A percentile compares a stretch with the other conserved stretches of the same genome.
Conservation (phyloP, 2,797 vertebrate species). For the Myripristis jacobus region DNA sequence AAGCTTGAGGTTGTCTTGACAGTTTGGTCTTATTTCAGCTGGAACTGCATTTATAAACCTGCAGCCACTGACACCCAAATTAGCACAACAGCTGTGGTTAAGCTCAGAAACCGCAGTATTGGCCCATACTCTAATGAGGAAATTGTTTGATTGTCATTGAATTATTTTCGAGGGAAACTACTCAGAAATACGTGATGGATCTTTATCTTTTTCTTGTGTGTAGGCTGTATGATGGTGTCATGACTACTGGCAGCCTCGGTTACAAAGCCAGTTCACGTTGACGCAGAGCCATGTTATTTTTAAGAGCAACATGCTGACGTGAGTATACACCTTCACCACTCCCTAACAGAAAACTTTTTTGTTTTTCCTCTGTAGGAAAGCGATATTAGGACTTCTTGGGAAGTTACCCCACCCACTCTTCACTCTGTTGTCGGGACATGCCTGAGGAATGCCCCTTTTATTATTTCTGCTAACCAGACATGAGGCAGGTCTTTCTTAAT, state of each 20-base stretch:
- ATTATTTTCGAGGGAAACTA: too few relatives aligned
- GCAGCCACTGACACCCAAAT: too few relatives aligned
- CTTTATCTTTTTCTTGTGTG: too few relatives aligned
- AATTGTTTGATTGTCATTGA: too few relatives aligned
- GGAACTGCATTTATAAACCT: too few relatives aligned
- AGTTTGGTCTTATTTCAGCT: too few relatives aligned
- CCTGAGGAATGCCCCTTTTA: conserved; percentile 65
- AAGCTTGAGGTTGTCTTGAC: too few relatives aligned
- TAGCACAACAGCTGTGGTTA: too few relatives aligned
- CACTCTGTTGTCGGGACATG: conserved; percentile 49
- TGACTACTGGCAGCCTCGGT: neutral
- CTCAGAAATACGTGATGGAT: too few relatives aligned
- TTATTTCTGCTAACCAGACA: conserved; percentile 9
- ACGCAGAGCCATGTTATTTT: neutral
- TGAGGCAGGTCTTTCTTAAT: neutral
- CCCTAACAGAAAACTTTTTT: conserved; percentile 29
- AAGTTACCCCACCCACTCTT: conserved; percentile 54
- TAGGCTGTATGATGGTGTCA: neutral
- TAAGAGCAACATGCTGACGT: neutral
- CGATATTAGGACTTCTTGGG: conserved; percentile 38
- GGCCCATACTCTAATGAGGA: too few relatives aligned
- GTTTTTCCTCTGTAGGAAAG: neutral
- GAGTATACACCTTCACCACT: conserved; percentile 41
- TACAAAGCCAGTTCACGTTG: neutral
- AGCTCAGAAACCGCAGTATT: too few relatives aligned